Evolutionary conservation across 2,113 vertebrate species (phyloP).

Genomic region (Xiphophorus hellerii): DNA sequence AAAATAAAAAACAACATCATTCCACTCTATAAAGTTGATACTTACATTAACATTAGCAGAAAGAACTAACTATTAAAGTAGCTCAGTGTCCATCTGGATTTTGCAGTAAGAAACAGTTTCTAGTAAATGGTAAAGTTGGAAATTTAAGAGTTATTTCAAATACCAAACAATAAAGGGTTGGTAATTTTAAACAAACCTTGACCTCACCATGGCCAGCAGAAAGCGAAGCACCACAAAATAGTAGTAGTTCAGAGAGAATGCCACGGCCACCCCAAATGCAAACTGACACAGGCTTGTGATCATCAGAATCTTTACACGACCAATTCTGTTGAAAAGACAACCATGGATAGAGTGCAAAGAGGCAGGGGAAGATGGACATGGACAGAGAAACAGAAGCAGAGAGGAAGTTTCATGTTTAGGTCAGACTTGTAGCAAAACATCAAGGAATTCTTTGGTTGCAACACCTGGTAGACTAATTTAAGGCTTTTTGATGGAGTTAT

Average conservation of each 20-base stretch:
- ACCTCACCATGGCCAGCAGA: constrained; percentile 91
- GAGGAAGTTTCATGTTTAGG: no score
- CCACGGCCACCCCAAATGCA: constrained; percentile 83
- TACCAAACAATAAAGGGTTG: not conserved
- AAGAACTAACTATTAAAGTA: not conserved
- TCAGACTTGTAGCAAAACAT: no score
- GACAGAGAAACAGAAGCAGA: not conserved
- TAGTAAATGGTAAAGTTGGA: not conserved
- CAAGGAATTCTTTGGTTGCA: no score
- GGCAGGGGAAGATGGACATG: not conserved
- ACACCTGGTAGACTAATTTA: no score
- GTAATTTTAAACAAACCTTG: not conserved
- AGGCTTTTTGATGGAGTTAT: no score
- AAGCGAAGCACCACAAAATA: constrained; percentile 86
- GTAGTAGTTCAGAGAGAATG: constrained; percentile 88
- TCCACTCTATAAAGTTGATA: no score
- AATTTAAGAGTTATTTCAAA: not conserved
- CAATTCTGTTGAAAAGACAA: constrained; percentile 78
- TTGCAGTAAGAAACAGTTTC: constrained; percentile 1
- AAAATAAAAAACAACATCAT: no score
- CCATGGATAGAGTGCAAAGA: not conserved
- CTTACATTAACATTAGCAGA: no score
- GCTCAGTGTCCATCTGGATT: not conserved
- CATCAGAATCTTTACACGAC: constrained; percentile 87
- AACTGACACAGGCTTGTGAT: constrained; percentile 86